These are phyloP conservation scores for Picathartes gymnocephalus DNA, from an alignment of 2,113 vertebrate species.

Conservation along the genomic window DNA sequence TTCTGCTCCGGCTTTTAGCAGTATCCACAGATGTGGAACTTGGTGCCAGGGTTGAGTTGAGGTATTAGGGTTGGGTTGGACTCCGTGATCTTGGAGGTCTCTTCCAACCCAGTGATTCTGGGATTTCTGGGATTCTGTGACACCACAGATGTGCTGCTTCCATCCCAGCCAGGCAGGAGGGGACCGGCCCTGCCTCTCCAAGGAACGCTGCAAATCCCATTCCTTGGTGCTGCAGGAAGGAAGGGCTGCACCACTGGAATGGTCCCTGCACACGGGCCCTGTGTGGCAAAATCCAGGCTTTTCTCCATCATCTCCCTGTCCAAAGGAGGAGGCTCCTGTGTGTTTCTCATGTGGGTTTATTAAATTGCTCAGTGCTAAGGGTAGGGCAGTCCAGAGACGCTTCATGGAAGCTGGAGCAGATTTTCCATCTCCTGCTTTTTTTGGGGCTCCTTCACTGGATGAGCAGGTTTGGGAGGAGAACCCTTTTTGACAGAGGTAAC, in stretches of 20 bases:
- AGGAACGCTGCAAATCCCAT: not conserved
- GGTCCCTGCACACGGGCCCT: not conserved
- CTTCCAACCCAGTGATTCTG: no score
- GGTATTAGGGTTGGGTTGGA: no score
- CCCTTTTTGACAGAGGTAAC: not conserved
- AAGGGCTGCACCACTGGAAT: not conserved
- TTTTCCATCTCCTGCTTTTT: not conserved
- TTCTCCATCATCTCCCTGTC: not conserved
- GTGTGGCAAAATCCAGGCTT: not conserved
- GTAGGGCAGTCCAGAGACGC: not conserved
- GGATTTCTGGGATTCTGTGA: no score
- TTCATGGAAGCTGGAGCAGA: accelerated
- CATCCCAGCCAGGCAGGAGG: no score
- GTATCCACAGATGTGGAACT: no score
- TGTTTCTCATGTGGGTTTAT: not conserved
- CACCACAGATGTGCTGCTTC: no score
- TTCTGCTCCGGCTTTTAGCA: no score
- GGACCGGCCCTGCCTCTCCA: not conserved
- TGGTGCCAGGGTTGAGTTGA: no score
- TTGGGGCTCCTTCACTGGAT: not conserved
- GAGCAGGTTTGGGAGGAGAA: not conserved
- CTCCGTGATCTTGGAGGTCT: no score
- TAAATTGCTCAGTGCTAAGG: not conserved
- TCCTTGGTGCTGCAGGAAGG: no score
- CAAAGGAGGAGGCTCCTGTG: not conserved